phyloP scores from a whole-genome alignment of 2,888 invertebrate genomes.

The Ennomos erosarius region DNA sequence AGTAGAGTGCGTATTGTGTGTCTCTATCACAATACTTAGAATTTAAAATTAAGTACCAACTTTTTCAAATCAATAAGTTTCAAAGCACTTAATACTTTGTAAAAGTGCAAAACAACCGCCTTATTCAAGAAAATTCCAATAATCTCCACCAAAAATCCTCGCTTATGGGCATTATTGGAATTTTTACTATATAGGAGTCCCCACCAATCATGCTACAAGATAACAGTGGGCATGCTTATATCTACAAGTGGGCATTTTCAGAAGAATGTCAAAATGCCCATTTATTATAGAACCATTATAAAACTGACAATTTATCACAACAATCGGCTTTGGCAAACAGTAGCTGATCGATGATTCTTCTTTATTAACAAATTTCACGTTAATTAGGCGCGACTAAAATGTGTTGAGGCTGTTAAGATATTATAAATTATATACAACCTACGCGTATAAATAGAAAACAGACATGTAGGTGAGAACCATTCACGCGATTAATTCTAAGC shows the following conservation, averaged over 20 bases:
- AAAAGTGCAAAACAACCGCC: too few relatives aligned
- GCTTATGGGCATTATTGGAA: too few relatives aligned
- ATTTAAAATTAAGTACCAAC: too few relatives aligned
- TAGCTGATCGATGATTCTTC: slow-evolving; percentile 33
- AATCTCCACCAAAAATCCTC: too few relatives aligned
- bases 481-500: slow-evolving; percentile 20
- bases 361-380: slow-evolving; percentile 33
- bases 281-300: slow-evolving; percentile 2
- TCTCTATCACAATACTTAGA: too few relatives aligned
- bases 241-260: too few relatives aligned
- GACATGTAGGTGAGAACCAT: slow-evolving; percentile 30
- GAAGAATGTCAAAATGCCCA: neutral
- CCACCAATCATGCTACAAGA: too few relatives aligned
- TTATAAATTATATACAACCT: slow-evolving; percentile 40
- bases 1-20: neutral
- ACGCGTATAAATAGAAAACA: slow-evolving; percentile 38
- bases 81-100: too few relatives aligned
- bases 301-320: slow-evolving; percentile 12
- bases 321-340: slow-evolving; percentile 33
- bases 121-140: too few relatives aligned
- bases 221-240: too few relatives aligned
- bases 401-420: slow-evolving; percentile 29
- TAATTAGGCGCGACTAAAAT: slow-evolving; percentile 24
- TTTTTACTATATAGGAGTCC: too few relatives aligned
- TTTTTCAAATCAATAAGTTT: too few relatives aligned